Evolutionary conservation across 2,888 invertebrate species (phyloP), one percentile per base, ranked within the genome.

Genomic region (Hoplodrina ambigua): DNA sequence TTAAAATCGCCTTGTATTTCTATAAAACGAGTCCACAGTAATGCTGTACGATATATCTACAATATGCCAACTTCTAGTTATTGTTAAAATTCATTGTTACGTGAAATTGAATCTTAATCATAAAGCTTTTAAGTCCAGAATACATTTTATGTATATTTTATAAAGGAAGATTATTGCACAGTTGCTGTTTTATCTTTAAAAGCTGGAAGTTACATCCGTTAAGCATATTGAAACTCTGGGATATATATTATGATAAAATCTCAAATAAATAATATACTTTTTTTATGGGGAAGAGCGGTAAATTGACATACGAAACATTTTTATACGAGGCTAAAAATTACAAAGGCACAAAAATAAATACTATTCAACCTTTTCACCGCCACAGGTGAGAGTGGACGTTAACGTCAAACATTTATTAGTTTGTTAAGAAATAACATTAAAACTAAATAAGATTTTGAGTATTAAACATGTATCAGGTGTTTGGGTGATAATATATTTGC

Each of bases 11-110:
- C 25, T 68, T 76, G 78, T 76, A 80, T 81, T 83, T 82, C 77
- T 82, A 85, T 78, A 81, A 78, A 81, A 72, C 64, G 72, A 76
- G 78, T 73, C 83, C 69, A 66, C 79, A 69, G 69, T 80, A 89
- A 90, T 90, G 91, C 94, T 94, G 91, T 93, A 94, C 93, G 92
- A 88, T 90, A 92, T 93, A 93, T 93, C 91, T 93, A 93, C 91
- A 94, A 88, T 88, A 85, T 87, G 85, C 85, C 83, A 87, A 88
- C 86, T 87, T 84, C 85, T 88, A 88, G 76, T 89, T 75, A 77
- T 75, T 73, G 72, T 88, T 87, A 85, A 83, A 88, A 86, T 88
- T 92, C 87, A 90, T 89, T 88, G 87, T 89, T 83, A 87, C 81
- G 82, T 88, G 81, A 86, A 86, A 83, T 81, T 81, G 84, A 86